These are phyloP conservation scores for Percina caprodes DNA, from an alignment of 2,113 vertebrate species.

Conservation along the genomic window DNA sequence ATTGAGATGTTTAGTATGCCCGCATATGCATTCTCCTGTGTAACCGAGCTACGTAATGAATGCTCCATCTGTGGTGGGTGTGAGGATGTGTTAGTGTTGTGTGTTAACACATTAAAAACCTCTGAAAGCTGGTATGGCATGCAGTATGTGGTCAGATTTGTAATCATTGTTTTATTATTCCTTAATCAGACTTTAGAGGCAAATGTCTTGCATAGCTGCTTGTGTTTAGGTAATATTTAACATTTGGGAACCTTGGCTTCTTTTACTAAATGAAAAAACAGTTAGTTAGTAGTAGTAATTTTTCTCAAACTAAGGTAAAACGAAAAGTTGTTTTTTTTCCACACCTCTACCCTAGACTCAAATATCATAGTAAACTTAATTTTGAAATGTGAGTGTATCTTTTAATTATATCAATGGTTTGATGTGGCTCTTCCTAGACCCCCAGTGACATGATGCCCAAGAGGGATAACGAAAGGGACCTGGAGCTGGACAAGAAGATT, in stretches of 20 bases:
- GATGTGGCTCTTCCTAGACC: constrained; percentile 76
- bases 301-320: background rate
- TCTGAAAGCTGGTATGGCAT: background rate
- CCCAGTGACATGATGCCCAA: constrained; percentile 81
- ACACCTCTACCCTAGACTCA: no score
- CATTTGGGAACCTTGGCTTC: background rate
- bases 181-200: background rate
- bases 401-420: background rate
- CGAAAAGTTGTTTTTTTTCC: no score
- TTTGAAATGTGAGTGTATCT: background rate
- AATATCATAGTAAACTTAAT: background rate
- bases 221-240: no score
- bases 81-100: constrained; percentile 32
- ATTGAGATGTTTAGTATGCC: constrained; percentile 65
- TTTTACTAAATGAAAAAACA: background rate
- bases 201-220: background rate
- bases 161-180: background rate
- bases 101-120: constrained; percentile 5
- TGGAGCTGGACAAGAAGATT: constrained; percentile 94
- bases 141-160: background rate
- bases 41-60: constrained; percentile 78
- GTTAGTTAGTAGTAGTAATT: no score
- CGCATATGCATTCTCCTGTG: constrained; percentile 63
- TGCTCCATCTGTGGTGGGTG: constrained; percentile 70
- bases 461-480: constrained; percentile 91